Evolutionary conservation across 2,888 invertebrate genomes (phyloP).

Genomic region (Agriotes lineatus): DNA sequence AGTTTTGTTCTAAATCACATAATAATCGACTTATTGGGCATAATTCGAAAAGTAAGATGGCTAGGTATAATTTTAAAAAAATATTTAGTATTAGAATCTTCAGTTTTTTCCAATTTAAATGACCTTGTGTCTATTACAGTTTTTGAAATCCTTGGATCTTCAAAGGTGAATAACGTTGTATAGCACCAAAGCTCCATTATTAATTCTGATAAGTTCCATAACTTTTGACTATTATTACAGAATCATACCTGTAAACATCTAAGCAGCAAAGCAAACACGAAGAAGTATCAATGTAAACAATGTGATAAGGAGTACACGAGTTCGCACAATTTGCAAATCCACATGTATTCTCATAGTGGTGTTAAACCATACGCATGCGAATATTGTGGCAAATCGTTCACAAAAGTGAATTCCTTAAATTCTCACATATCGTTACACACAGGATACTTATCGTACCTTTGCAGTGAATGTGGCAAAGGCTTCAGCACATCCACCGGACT

Average conservation of each 20-base stretch:
- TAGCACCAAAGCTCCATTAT: too few relatives aligned
- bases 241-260: slow-evolving; percentile 7
- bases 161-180: too few relatives aligned
- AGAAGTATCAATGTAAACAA: slow-evolving; percentile 29
- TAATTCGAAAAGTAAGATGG: too few relatives aligned
- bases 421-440: slow-evolving; percentile 48
- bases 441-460: slow-evolving; percentile 48
- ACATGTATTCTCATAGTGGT: slow-evolving; percentile 50
- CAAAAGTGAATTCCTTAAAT: slow-evolving; percentile 52
- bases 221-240: not conserved
- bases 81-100: too few relatives aligned
- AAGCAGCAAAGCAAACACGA: slow-evolving; percentile 1
- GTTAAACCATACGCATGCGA: slow-evolving; percentile 55
- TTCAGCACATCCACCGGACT: slow-evolving; percentile 48
- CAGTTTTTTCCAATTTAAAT: too few relatives aligned
- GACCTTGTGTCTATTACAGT: too few relatives aligned
- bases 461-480: slow-evolving; percentile 52
- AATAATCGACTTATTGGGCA: too few relatives aligned
- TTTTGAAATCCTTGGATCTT: too few relatives aligned
- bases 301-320: slow-evolving; percentile 47
- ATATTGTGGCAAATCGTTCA: slow-evolving; percentile 43
- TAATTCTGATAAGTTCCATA: too few relatives aligned
- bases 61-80: too few relatives aligned
- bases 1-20: too few relatives aligned
- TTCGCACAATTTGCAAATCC: slow-evolving; percentile 43